Evolutionary conservation across 2,888 invertebrate genomes (phyloP), one percentile per base, ranked within the genome.

Genomic region (Iselma pallidipennis): DNA sequence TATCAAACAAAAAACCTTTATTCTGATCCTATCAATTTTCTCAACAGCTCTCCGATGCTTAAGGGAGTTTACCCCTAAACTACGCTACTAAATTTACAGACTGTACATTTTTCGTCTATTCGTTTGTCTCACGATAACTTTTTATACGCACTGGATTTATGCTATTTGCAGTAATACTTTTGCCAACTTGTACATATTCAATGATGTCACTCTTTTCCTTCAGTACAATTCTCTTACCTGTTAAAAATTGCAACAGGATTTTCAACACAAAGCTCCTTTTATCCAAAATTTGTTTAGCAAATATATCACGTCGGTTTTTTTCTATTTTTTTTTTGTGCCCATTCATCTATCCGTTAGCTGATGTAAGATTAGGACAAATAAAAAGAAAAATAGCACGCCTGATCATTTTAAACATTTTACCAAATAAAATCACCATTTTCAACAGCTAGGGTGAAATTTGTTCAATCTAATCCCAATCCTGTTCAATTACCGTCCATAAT

Each of bases 81-180:
- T 62, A 48, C 37, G 51, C 58, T 57, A 52, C 45, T 58, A 58
- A 62, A 58, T 62, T 58, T 52, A 31, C 58, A 51, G 58, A 62
- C 51, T 55, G 55, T 50, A 62, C 54, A 61, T 42, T 5, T 61
- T 28, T 42, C 52, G 33, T n/a, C 14, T 33, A 52, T 52, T 52
- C 29, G 52, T 52, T 54, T 54, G 54, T 49, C 33, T 29, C 49
- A 49, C 42, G 28, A 37, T 60, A 45, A 45, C 45, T 48, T 58
- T 53, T 58, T 58, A 48, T 58, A 51, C 45, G 53, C 58, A 48
- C n/a, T 53, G 50, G 52, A 51, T 53, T 51, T 45, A 58, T 45
- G 23, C 28, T 21, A 29, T 19, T 28, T 49, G 58, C 37, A 48
- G 53, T 58, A 58, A 58, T 53, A 49, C 59, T 50, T 42, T 48